Base-by-base conservation (phyloP, 64 coral and sea anemone genomes). In the Anthopleura sola region DNA sequence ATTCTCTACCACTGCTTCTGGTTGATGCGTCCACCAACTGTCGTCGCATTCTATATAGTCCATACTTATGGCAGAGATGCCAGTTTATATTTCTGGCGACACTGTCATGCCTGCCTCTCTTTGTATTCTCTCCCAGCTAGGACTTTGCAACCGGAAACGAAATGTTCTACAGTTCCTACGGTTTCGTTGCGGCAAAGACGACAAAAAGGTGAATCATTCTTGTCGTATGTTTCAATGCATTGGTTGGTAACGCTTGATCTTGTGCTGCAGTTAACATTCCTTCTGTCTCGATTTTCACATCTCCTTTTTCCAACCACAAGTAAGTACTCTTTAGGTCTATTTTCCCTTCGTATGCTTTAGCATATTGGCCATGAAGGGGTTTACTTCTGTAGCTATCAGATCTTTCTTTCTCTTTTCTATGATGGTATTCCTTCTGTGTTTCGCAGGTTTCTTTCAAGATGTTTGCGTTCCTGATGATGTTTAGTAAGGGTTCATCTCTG, bases 81-180 rank as follows among this genome's bases (percentile, higher is more conserved):
- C 81, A 90, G 21, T 90, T 47, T 9, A 90, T 37, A 14, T 48
- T 75, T 55, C 49, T 85, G 1, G 81, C 82, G 31, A 85, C 82
- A 15, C 85, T 85, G 55, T 90, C 74, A 68, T n/a, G n/a, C n/a
- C n/a, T 91, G 89, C n/a, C 83, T 39, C 9, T 44, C 36, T 29
- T 80, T 85, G 23, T 86, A 86, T 55, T 91, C 71, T 79, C 47
- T 91, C 21, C 85, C 49, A 2, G 49, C 86, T 75, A 87, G 17
- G 38, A 54, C 37, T 29, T 24, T 53, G 55, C 81, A 57, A 20
- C 55, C 81, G 53, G 10, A 83, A 32, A 55, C 49, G 7, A 83
- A 33, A 15, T 83, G 81, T 33, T 83, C 34, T 26, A 83, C 29
- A 11, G 49, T 83, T 55, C 31, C 50, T 8, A 37, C 7, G 7